Conservation (phyloP, 2,888 invertebrate species). For the Drosophila planitibia region DNA sequence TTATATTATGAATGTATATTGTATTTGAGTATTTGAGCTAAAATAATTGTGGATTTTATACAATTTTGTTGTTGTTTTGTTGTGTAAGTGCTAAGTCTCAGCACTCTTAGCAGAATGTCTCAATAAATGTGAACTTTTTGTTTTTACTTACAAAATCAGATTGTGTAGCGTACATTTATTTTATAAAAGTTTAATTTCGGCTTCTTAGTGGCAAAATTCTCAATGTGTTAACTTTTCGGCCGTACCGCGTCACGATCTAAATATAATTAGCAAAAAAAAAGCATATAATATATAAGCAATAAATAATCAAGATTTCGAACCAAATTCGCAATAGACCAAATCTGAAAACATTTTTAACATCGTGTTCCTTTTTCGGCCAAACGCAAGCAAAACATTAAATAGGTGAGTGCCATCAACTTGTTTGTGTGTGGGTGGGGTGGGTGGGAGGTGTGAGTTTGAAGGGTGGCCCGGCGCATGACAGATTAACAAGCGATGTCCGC, state of each 20-base stretch:
- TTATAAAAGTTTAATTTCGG: constrained; percentile 75
- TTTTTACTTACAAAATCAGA: constrained; percentile 72
- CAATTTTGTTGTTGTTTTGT: too few species aligned
- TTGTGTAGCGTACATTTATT: constrained; percentile 75
- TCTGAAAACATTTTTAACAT: constrained; percentile 28
- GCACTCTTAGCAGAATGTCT: constrained; percentile 39
- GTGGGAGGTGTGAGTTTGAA: background rate
- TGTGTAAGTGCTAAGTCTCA: background rate
- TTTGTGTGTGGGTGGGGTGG: background rate
- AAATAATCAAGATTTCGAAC: constrained; percentile 24
- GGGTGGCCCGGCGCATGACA: constrained; percentile 43
- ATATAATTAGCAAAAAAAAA: constrained; percentile 43
- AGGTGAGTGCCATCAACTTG: constrained; percentile 54
- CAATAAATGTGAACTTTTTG: constrained; percentile 39
- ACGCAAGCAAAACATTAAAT: constrained; percentile 40
- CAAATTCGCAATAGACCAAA: constrained; percentile 51
- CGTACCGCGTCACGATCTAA: constrained; percentile 67
- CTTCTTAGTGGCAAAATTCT: constrained; percentile 74
- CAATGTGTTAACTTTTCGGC: constrained; percentile 73
- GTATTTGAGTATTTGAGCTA: background rate
- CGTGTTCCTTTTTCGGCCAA: constrained; percentile 42
- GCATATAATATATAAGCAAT: constrained; percentile 5
- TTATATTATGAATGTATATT: background rate
- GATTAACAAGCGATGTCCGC: constrained; percentile 57
- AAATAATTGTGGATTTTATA: background rate